These are phyloP conservation scores for Sciurus carolinensis DNA, from an alignment of 2,797 vertebrate genomes.

Conservation along the genomic window DNA sequence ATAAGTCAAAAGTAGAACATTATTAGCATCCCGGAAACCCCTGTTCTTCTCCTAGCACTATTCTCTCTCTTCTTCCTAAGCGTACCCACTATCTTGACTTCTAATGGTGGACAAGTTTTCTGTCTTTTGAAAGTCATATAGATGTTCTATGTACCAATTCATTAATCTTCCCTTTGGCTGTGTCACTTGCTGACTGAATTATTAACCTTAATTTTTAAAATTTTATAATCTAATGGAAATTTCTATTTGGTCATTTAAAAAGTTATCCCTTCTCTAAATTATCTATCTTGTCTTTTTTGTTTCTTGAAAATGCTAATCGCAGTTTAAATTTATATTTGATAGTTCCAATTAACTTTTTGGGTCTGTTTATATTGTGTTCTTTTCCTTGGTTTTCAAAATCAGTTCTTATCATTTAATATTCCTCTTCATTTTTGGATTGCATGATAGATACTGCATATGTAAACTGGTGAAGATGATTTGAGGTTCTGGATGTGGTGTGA, in stretches of 20 bases:
- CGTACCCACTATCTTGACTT: neutral
- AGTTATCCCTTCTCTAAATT: neutral
- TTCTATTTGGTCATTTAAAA: neutral
- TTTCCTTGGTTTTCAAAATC: neutral
- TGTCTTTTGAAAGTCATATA: neutral
- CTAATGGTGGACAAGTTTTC: neutral
- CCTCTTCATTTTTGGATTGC: neutral
- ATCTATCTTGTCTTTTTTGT: neutral
- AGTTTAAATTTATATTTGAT: conserved; percentile 44
- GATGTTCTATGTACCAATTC: neutral
- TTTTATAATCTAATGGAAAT: neutral
- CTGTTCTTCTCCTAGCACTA: neutral
- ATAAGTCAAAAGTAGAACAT: neutral
- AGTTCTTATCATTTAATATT: neutral
- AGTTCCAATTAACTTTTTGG: neutral
- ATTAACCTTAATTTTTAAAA: neutral
- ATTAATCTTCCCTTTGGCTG: neutral
- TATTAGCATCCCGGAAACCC: neutral
- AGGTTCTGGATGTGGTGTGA: neutral
- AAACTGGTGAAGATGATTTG: neutral
- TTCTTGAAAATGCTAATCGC: conserved; percentile 4
- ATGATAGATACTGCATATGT: neutral
- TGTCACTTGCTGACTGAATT: neutral
- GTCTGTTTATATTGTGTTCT: neutral
- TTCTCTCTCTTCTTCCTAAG: neutral